Evolutionary conservation across 2,888 invertebrate genomes (phyloP).

Genomic region (Drosophila leonis): DNA sequence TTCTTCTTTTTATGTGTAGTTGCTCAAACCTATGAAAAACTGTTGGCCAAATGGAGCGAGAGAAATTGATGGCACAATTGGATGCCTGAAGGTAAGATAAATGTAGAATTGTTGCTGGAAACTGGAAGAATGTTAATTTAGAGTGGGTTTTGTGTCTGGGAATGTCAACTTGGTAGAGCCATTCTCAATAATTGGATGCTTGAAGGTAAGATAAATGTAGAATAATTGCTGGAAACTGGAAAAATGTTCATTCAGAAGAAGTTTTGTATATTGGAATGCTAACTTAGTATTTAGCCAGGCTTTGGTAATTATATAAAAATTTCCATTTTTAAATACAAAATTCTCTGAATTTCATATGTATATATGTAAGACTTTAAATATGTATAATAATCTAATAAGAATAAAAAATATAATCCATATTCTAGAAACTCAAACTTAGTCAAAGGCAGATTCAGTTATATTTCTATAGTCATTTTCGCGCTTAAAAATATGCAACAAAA

Average conservation of each 20-base stretch:
- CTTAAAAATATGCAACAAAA: neutral
- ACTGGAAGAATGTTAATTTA: neutral
- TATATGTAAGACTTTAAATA: neutral
- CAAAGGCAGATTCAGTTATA: neutral
- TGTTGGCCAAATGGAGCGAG: neutral
- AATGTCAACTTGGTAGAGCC: neutral
- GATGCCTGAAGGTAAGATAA: neutral
- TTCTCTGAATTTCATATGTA: neutral
- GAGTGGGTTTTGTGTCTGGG: neutral
- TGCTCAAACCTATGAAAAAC: conserved; percentile 6
- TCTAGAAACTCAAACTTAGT: neutral
- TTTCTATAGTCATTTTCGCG: neutral
- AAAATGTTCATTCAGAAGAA: neutral
- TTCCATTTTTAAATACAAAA: neutral
- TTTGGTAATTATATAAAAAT: neutral
- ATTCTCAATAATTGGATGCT: neutral
- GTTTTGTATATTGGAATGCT: no score
- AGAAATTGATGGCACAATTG: neutral
- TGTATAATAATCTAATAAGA: neutral
- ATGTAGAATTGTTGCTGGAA: neutral
- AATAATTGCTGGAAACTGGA: neutral
- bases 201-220: no score
- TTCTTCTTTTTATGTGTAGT: neutral
- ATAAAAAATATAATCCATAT: neutral
- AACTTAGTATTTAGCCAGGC: no score